These are phyloP conservation scores for Malthinus flaveolus DNA, from an alignment of 2,888 invertebrate genomes.

Conservation along the genomic window DNA sequence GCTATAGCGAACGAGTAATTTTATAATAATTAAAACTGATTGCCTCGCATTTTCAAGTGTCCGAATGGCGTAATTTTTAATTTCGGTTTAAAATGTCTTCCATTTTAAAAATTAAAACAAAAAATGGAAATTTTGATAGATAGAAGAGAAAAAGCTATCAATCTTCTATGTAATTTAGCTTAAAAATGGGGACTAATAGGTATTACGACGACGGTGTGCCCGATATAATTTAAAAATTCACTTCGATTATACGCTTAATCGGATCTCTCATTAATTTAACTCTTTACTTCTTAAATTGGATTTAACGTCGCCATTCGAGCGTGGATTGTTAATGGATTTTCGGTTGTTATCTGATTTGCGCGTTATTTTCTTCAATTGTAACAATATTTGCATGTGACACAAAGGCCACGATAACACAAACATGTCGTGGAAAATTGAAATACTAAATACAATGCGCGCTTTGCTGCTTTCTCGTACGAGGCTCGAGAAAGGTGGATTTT, in stretches of 20 bases:
- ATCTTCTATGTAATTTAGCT: constrained; percentile 45
- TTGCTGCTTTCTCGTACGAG: no score
- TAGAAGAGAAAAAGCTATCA: constrained; percentile 40
- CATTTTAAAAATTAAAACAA: constrained; percentile 42
- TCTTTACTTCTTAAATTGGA: constrained; percentile 12
- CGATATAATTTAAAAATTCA: constrained; percentile 46
- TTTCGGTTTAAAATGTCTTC: constrained; percentile 43
- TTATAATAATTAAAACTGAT: constrained; percentile 29
- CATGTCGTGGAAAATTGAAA: no score
- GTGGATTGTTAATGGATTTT: constrained; percentile 19
- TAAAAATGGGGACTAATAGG: constrained; percentile 45
- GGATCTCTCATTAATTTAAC: constrained; percentile 46
- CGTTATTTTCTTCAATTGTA: background rate
- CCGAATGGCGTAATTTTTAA: constrained; percentile 42
- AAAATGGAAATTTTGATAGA: constrained; percentile 14
- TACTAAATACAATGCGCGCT: no score
- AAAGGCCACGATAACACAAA: no score
- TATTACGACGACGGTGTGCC: constrained; percentile 3
- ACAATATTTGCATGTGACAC: no score
- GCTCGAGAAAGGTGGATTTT: no score
- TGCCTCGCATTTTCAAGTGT: constrained; percentile 23
- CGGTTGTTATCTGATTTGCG: constrained; percentile 4
- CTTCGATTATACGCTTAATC: constrained; percentile 46
- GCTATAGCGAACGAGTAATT: constrained; percentile 11
- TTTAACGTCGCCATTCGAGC: constrained; percentile 7